Evolutionary conservation across 2,113 vertebrate species (phyloP).

Genomic region (Carassius gibelio): DNA sequence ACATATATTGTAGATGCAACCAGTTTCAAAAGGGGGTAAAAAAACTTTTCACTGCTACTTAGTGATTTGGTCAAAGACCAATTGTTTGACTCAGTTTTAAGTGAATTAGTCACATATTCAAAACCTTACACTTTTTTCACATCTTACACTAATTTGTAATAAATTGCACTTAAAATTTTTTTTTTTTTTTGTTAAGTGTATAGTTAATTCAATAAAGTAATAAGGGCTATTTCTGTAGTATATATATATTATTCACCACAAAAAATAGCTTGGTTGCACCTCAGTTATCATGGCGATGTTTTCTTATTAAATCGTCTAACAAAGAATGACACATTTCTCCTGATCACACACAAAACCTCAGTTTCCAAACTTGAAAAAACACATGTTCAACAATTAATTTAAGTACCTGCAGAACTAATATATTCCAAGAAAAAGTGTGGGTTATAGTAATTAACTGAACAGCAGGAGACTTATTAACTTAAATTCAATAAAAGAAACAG

Average conservation of each 20-base stretch:
- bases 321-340: background rate
- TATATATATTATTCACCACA: background rate
- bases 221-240: background rate
- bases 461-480: constrained; percentile 10
- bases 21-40: background rate
- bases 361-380: background rate
- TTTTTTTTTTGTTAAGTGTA: background rate
- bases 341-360: background rate
- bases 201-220: background rate
- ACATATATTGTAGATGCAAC: background rate
- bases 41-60: background rate
- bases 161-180: background rate
- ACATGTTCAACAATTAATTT: background rate
- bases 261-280: background rate
- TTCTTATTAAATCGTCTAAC: background rate
- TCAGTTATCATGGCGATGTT: background rate
- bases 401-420: background rate
- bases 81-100: background rate
- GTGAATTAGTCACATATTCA: background rate
- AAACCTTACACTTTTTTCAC: background rate
- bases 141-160: background rate
- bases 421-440: background rate
- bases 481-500: constrained; percentile 22
- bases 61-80: background rate
- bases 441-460: constrained; percentile 1